Evolutionary conservation across 2,113 vertebrate genomes (phyloP).

Genomic region (Tauraco erythrolophus): DNA sequence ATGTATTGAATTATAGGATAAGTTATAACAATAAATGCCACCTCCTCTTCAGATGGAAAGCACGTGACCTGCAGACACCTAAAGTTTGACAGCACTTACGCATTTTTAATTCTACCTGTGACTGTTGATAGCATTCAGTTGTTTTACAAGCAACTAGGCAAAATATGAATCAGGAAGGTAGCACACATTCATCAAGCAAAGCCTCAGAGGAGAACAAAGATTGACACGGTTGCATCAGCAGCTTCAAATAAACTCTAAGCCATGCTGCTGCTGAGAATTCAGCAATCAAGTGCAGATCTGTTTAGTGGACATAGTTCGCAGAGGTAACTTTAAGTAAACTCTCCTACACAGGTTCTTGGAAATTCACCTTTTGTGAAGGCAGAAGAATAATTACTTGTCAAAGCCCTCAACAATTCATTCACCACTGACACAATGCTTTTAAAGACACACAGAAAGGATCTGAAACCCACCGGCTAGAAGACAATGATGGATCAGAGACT

Average conservation of each 20-base stretch:
- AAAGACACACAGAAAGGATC: not conserved
- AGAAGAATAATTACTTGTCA: not conserved
- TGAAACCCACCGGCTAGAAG: constrained; percentile 84
- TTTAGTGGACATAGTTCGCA: not conserved
- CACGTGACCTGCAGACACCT: not conserved
- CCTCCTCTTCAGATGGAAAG: not conserved
- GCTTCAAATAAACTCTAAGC: not conserved
- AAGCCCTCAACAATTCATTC: not conserved
- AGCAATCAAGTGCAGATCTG: not conserved
- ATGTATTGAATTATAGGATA: not conserved
- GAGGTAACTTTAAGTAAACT: not conserved
- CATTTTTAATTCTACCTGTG: not conserved
- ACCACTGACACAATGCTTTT: not conserved
- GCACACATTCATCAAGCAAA: not conserved
- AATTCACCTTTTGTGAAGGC: not conserved
- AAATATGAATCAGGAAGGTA: not conserved
- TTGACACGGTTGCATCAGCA: not conserved
- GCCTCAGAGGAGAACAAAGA: not conserved
- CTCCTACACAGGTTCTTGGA: not conserved
- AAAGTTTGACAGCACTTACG: not conserved
- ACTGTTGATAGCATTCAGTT: not conserved
- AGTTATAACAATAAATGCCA: not conserved
- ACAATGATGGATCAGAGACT: constrained; percentile 87
- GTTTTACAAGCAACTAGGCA: not conserved
- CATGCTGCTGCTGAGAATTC: not conserved